Percentiles rank a stretch among this genome's conserved stretches.
Conservation (phyloP, 2,797 vertebrate species). For the Pangasius sanitwongsei region DNA sequence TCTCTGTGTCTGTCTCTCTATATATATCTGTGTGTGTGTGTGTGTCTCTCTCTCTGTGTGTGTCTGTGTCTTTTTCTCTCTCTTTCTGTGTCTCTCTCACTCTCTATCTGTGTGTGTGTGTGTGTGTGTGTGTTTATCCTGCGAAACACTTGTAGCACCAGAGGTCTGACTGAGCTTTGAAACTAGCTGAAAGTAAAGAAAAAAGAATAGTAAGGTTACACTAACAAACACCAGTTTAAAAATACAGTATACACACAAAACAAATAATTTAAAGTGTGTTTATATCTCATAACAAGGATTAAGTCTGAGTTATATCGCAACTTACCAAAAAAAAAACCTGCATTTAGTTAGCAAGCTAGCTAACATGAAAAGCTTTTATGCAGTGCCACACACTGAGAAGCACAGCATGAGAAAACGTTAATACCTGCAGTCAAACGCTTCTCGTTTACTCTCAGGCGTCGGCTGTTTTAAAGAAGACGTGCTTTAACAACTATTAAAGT, state of each 20-base stretch:
- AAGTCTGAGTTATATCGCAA: not conserved
- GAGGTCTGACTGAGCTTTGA: not conserved
- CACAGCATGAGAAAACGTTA: not conserved
- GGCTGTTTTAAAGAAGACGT: not conserved
- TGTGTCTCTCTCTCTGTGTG: not conserved
- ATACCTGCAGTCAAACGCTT: not conserved
- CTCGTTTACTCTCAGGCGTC: not conserved
- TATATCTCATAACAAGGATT: not conserved
- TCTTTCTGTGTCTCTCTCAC: not conserved
- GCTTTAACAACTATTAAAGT: not conserved
- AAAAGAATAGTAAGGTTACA: not conserved
- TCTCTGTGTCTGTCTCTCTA: too few species aligned
- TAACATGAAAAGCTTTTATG: not conserved
- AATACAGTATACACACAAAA: not conserved
- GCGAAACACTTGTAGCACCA: constrained; percentile 25
- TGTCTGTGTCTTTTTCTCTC: too few species aligned
- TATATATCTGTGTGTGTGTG: too few species aligned
- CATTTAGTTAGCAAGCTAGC: not conserved
- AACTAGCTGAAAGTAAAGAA: not conserved
- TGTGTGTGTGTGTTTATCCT: not conserved
- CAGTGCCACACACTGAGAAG: not conserved
- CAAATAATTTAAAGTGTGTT: not conserved
- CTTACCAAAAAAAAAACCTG: too few species aligned
- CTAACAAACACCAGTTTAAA: not conserved
- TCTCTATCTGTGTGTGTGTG: too few species aligned